Conservation (phyloP, 2,888 invertebrate species). For the Lasioglossum malachurum region DNA sequence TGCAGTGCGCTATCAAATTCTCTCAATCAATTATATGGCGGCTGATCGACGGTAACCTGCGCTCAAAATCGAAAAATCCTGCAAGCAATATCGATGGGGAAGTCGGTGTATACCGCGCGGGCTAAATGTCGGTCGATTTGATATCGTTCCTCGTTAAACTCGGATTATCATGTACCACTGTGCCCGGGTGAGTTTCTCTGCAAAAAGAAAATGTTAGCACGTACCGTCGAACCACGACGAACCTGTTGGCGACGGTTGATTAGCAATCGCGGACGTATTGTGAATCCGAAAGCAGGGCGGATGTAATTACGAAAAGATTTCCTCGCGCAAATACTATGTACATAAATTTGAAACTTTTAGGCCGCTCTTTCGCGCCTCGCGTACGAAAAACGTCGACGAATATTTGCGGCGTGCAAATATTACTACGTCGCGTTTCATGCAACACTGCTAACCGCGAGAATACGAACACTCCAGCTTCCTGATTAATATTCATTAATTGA, state of each 20-base stretch:
- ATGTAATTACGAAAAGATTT: neutral
- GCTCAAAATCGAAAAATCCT: neutral
- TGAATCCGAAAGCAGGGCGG: neutral
- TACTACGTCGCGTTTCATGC: neutral
- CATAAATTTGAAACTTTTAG: neutral
- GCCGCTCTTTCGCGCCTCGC: neutral
- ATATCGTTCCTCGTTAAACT: slow-evolving; percentile 44
- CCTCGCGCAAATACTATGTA: neutral
- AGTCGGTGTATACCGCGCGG: neutral
- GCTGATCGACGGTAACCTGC: neutral
- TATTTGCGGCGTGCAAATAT: neutral
- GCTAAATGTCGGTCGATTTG: slow-evolving; percentile 26
- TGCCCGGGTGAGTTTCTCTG: neutral
- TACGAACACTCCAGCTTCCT: neutral
- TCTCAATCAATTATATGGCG: neutral
- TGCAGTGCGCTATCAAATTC: neutral
- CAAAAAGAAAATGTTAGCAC: neutral
- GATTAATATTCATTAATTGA: slow-evolving; percentile 48
- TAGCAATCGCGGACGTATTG: slow-evolving; percentile 6
- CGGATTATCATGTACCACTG: slow-evolving; percentile 34
- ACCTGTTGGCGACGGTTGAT: slow-evolving; percentile 21
- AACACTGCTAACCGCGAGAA: neutral
- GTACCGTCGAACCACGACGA: neutral
- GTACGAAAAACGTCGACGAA: neutral
- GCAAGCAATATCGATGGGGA: neutral